A percentile compares a stretch with the other conserved stretches of the same genome.
Conservation (phyloP, 1,140 invertebrate genomes). For the Colletes gigas region DNA sequence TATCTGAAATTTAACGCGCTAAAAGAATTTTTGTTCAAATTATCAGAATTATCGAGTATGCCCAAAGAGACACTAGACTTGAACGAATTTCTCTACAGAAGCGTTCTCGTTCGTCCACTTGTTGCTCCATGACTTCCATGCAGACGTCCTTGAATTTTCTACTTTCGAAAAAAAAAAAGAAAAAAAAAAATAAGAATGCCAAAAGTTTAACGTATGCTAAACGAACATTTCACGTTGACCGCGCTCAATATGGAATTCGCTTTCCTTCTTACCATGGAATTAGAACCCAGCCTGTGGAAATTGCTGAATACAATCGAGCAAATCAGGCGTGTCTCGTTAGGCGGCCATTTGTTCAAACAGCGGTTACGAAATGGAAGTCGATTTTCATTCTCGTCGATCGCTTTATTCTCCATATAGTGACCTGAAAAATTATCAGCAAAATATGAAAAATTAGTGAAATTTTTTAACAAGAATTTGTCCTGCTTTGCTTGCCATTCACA, state of each 20-base stretch:
- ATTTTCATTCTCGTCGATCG: neutral
- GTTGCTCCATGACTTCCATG: neutral
- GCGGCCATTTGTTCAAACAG: neutral
- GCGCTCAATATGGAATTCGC: conserved; percentile 49
- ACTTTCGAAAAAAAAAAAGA: conserved; percentile 34
- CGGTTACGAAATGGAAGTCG: neutral
- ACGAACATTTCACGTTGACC: neutral
- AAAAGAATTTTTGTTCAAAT: neutral
- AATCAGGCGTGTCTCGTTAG: neutral
- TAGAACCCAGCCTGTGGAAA: conserved; percentile 28
- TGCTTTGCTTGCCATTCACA: too few relatives aligned
- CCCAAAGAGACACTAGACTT: neutral
- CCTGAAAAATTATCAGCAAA: too few relatives aligned
- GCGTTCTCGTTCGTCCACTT: neutral
- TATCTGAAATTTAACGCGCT: neutral
- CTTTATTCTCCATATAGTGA: neutral
- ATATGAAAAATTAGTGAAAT: too few relatives aligned
- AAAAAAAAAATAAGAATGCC: neutral
- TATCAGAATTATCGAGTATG: neutral
- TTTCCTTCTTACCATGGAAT: conserved; percentile 48
- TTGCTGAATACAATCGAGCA: neutral
- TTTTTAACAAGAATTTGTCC: too few relatives aligned
- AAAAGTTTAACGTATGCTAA: conserved; percentile 37
- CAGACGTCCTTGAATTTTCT: conserved; percentile 35
- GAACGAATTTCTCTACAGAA: neutral